phyloP scores from a whole-genome alignment of 1,140 invertebrate genomes.

The Diorhabda elongata region DNA sequence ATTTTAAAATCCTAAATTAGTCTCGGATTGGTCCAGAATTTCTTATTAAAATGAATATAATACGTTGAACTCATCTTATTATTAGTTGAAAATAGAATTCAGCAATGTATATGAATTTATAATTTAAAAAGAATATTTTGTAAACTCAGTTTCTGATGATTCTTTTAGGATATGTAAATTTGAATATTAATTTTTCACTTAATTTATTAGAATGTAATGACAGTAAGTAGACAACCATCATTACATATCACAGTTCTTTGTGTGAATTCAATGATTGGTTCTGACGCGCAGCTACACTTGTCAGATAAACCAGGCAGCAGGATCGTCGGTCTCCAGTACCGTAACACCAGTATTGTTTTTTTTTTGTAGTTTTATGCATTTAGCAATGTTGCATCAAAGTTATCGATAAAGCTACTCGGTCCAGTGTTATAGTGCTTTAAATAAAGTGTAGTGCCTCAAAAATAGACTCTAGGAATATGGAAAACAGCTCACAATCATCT shows the following conservation, averaged over 20 bases:
- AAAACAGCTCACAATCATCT: conserved; percentile 44
- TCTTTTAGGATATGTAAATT: too few relatives aligned
- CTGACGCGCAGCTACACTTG: conserved; percentile 26
- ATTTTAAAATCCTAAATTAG: too few relatives aligned
- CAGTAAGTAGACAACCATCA: conserved; percentile 20
- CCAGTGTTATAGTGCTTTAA: conserved; percentile 26
- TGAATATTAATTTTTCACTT: too few relatives aligned
- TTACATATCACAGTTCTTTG: conserved; percentile 17
- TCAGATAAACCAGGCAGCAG: conserved; percentile 22
- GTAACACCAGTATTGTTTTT: conserved; percentile 38
- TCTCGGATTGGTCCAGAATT: too few relatives aligned
- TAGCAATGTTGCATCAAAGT: conserved; percentile 33
- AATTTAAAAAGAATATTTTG: too few relatives aligned
- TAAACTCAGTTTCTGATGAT: too few relatives aligned
- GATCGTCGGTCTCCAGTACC: conserved; percentile 32
- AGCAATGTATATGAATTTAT: too few relatives aligned
- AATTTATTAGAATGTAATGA: not conserved
- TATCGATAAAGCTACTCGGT: conserved; percentile 12
- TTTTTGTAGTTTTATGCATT: conserved; percentile 34
- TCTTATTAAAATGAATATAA: too few relatives aligned
- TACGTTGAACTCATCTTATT: too few relatives aligned
- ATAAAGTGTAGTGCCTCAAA: conserved; percentile 17
- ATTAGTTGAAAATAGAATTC: too few relatives aligned
- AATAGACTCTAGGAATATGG: conserved; percentile 32
- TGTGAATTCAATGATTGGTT: conserved; percentile 11